These are phyloP conservation scores for Coturnix japonica DNA, from an alignment of 2,113 vertebrate genomes.

Conservation along the genomic window DNA sequence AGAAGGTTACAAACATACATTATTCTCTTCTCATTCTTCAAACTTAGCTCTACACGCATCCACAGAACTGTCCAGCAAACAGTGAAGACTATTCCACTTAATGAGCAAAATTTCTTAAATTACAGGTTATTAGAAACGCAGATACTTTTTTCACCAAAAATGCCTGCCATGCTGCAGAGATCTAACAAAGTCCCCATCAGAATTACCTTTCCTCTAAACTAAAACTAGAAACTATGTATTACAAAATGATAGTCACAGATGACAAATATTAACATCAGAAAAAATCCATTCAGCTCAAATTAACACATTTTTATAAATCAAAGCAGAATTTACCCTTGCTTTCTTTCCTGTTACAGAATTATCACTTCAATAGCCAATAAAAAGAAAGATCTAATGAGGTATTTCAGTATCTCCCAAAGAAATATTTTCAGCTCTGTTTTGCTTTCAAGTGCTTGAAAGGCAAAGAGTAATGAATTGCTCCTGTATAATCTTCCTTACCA, in stretches of 20 bases:
- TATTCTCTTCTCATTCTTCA: not conserved
- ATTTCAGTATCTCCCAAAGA: constrained; percentile 57
- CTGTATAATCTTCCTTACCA: not conserved
- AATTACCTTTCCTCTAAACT: not conserved
- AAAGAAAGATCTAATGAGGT: constrained; percentile 58
- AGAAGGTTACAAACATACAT: not conserved
- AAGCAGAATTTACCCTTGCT: constrained; percentile 48
- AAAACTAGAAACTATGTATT: constrained; percentile 52
- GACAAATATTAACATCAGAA: constrained; percentile 41
- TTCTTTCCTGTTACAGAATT: constrained; percentile 50
- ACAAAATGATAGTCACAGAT: constrained; percentile 16
- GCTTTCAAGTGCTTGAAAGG: constrained; percentile 58
- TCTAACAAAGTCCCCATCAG: not conserved
- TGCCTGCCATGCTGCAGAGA: not conserved
- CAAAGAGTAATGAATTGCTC: constrained; percentile 49
- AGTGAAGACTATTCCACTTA: not conserved
- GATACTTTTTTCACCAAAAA: not conserved
- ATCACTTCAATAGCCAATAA: constrained; percentile 58
- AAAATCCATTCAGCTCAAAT: constrained; percentile 44
- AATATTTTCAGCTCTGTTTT: constrained; percentile 54
- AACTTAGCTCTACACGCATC: not conserved
- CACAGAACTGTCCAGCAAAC: not conserved
- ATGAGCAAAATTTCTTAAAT: not conserved
- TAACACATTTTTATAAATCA: constrained; percentile 64
- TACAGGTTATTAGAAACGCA: not conserved